phyloP scores from a whole-genome alignment of 2,888 invertebrate species.

The Argynnis bischoffii region DNA sequence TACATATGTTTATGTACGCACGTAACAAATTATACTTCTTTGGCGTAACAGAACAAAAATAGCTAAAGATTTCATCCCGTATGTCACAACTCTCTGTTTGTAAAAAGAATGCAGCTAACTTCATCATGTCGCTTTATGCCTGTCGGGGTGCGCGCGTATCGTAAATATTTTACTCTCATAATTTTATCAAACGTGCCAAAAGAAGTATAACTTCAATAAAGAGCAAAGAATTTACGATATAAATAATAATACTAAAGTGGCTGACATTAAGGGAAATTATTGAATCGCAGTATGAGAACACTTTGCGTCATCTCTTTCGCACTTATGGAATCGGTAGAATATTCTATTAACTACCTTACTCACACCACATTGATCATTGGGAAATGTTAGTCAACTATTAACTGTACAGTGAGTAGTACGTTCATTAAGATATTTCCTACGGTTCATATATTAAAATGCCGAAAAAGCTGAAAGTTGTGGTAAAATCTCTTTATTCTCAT shows the following conservation, averaged over 20 bases:
- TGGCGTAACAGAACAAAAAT: no score
- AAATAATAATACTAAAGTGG: not conserved
- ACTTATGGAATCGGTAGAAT: slow-evolving; percentile 23
- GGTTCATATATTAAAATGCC: slow-evolving; percentile 58
- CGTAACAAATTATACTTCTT: no score
- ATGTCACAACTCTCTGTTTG: no score
- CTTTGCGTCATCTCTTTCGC: slow-evolving; percentile 31
- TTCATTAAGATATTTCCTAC: not conserved
- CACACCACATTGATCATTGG: not conserved
- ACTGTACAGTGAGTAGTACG: not conserved
- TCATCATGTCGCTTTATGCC: no score
- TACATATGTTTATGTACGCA: no score
- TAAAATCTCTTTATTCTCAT: slow-evolving; percentile 76
- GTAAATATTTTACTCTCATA: no score
- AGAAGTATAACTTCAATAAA: no score
- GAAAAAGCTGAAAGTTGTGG: slow-evolving; percentile 77
- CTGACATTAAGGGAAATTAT: slow-evolving; percentile 24
- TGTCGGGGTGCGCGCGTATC: no score
- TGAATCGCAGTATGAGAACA: slow-evolving; percentile 13
- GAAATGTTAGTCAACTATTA: slow-evolving; percentile 23
- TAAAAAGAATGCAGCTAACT: no score
- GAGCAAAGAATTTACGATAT: no score
- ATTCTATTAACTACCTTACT: slow-evolving; percentile 1
- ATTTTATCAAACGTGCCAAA: no score
- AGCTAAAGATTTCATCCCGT: no score